Percentiles rank a stretch among this genome's conserved stretches.
Conservation (phyloP, 1,140 invertebrate genomes). For the Drosophila paulistorum region DNA sequence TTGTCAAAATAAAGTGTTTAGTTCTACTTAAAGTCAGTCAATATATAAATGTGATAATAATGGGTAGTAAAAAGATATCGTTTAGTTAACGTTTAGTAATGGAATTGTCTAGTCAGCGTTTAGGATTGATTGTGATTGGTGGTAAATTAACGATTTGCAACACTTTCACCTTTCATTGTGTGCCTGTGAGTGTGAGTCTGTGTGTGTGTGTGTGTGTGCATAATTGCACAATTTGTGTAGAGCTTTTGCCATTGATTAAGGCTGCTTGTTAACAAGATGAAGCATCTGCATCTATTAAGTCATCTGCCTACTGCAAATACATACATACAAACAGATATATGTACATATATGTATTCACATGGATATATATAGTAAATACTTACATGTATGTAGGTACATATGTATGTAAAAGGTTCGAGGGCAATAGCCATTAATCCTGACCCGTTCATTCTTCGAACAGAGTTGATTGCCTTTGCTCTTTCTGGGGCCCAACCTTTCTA, state of each 20-base stretch:
- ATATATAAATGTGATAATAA: too few species aligned
- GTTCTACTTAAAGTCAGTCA: too few species aligned
- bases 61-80: too few species aligned
- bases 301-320: conserved; percentile 10
- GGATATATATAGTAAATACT: background rate
- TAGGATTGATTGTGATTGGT: background rate
- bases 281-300: conserved; percentile 26
- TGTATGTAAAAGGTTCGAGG: background rate
- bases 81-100: too few species aligned
- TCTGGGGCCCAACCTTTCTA: background rate
- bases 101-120: too few species aligned
- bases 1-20: too few species aligned
- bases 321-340: background rate
- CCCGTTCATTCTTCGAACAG: conserved; percentile 21
- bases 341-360: background rate
- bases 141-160: background rate
- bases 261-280: conserved; percentile 9
- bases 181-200: background rate
- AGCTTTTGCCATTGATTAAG: conserved; percentile 15
- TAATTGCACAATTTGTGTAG: background rate
- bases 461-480: conserved; percentile 36
- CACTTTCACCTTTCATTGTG: conserved; percentile 11
- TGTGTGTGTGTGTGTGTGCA: background rate
- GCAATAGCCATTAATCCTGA: conserved; percentile 29
- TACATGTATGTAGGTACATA: background rate